A percentile compares a stretch with the other conserved stretches of the same genome.
These are phyloP conservation scores for Mus musculus DNA, from an alignment of 2,113 vertebrate species.

Conservation along the genomic window GRCm39 chr4:83606001-83606500, in stretches of 20 bases:
- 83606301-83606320: neutral
- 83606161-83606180: neutral
- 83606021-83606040: neutral
- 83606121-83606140: neutral
- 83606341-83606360: neutral
- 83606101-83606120: neutral
- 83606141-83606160: neutral
- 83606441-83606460: neutral
- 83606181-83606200: neutral
- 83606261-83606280: neutral
- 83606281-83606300: slow-evolving; percentile 32
- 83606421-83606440: neutral
- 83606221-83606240: neutral
- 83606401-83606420: neutral
- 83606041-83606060: neutral
- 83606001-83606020: neutral
- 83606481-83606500: neutral
- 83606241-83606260: neutral
- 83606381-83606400: neutral
- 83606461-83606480: neutral
- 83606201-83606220: neutral
- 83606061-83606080: neutral
- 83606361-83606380: neutral
- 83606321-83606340: neutral
- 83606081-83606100: neutral